Percentiles rank a stretch among this genome's conserved stretches.
phyloP scores from a whole-genome alignment of 2,113 vertebrate species.

The Osmerus eperlanus region DNA sequence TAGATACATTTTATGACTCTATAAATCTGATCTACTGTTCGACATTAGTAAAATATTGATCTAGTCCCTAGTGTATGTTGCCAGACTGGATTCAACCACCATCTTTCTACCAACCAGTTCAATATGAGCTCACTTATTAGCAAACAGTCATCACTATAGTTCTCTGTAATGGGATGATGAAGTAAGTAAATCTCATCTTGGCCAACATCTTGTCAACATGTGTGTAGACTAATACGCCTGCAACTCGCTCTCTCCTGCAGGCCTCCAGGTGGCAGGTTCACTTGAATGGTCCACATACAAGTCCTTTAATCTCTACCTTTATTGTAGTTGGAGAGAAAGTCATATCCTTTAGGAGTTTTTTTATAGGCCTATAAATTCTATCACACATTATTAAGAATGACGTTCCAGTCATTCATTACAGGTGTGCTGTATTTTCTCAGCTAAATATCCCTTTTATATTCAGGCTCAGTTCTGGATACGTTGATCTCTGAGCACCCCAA shows the following conservation, averaged over 20 bases:
- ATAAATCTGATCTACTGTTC: too few species aligned
- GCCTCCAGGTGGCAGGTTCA: neutral
- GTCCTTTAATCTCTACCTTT: conserved; percentile 32
- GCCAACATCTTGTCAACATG: neutral
- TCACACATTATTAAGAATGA: conserved; percentile 29
- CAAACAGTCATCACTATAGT: too few species aligned
- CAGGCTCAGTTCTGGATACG: neutral
- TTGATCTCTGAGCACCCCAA: conserved; percentile 21
- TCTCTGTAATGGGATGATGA: neutral
- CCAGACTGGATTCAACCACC: too few species aligned
- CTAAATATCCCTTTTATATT: too few species aligned
- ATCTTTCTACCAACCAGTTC: too few species aligned
- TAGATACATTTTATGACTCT: too few species aligned
- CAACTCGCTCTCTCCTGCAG: neutral
- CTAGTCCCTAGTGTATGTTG: too few species aligned
- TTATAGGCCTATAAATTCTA: conserved; percentile 26
- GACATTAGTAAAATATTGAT: too few species aligned
- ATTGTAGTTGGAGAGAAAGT: conserved; percentile 29
- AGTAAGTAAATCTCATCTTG: neutral
- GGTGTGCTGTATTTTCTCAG: conserved; percentile 7
- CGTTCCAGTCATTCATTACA: conserved; percentile 16
- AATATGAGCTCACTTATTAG: too few species aligned
- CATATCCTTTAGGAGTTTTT: conserved; percentile 28
- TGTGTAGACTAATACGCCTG: conserved; percentile 6
- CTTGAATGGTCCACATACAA: conserved; percentile 17